These are phyloP conservation scores for Mesopsocus fuscifrons DNA, from an alignment of 2,888 invertebrate species.

Conservation along the genomic window DNA sequence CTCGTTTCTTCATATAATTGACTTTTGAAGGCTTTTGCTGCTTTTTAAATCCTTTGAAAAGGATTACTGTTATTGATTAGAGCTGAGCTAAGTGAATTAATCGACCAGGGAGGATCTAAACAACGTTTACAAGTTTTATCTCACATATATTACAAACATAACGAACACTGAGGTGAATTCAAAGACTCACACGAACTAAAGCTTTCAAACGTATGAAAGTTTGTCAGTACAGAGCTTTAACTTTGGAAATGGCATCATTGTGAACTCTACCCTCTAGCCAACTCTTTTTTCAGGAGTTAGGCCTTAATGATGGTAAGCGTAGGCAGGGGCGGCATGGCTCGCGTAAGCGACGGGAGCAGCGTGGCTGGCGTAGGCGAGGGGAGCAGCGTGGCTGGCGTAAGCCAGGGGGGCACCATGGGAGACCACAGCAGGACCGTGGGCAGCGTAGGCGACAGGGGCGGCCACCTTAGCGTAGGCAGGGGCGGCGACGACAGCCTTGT, in stretches of 20 bases:
- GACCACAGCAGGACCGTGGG: conserved; percentile 12
- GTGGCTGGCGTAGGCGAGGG: conserved; percentile 15
- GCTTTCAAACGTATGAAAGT: background rate
- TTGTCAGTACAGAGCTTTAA: background rate
- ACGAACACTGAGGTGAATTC: background rate
- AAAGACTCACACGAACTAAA: background rate
- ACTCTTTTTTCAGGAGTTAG: background rate
- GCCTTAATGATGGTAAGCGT: conserved; percentile 9
- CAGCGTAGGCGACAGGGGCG: conserved; percentile 10
- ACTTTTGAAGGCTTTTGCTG: no score
- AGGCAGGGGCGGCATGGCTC: conserved; percentile 10
- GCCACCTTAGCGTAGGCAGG: conserved; percentile 1
- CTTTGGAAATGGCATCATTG: conserved; percentile 6
- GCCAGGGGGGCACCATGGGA: conserved; percentile 16
- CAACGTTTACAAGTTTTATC: no score
- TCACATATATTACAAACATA: background rate
- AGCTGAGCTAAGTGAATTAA: no score
- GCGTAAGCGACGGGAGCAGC: conserved; percentile 21
- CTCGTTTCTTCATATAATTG: no score
- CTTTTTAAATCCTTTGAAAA: no score
- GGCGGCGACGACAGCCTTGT: conserved; percentile 4
- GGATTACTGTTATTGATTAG: no score
- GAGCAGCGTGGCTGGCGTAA: conserved; percentile 20
- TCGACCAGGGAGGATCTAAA: no score
- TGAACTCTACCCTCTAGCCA: conserved; percentile 1